A percentile compares a stretch with the other conserved stretches of the same genome.
These are phyloP conservation scores for Lochmaea crataegi DNA, from an alignment of 2,888 invertebrate genomes.

Conservation along the genomic window DNA sequence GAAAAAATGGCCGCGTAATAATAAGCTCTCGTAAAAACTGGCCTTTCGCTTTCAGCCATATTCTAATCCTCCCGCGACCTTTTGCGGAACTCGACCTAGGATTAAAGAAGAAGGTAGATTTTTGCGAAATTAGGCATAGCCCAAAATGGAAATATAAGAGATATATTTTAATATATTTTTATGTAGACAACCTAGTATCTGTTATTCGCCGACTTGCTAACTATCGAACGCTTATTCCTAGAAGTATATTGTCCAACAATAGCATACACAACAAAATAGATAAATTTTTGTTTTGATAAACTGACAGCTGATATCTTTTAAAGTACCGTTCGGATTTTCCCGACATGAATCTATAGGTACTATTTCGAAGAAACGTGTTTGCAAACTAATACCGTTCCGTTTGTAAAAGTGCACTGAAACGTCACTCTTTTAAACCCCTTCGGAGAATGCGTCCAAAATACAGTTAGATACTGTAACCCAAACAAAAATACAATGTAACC, in stretches of 20 bases:
- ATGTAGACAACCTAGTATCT: too few species aligned
- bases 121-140: too few species aligned
- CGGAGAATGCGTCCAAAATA: slow-evolving; percentile 1
- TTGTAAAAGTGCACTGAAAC: slow-evolving; percentile 6
- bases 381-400: background rate
- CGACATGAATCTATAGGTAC: background rate
- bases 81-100: too few species aligned
- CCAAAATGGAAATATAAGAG: too few species aligned
- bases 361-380: background rate
- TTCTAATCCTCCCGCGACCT: too few species aligned
- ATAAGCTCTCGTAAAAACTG: too few species aligned
- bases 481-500: background rate
- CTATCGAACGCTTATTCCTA: background rate
- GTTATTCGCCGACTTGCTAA: background rate
- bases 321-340: background rate
- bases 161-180: too few species aligned
- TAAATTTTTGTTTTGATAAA: background rate
- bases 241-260: background rate
- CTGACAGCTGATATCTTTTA: slow-evolving; percentile 16
- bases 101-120: too few species aligned
- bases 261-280: background rate
- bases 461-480: slow-evolving; percentile 2
- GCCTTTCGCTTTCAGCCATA: too few species aligned
- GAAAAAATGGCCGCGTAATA: too few species aligned
- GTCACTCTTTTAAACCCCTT: background rate